Conservation (phyloP, 2,113 vertebrate genomes). For the Colossoma macropomum region DNA sequence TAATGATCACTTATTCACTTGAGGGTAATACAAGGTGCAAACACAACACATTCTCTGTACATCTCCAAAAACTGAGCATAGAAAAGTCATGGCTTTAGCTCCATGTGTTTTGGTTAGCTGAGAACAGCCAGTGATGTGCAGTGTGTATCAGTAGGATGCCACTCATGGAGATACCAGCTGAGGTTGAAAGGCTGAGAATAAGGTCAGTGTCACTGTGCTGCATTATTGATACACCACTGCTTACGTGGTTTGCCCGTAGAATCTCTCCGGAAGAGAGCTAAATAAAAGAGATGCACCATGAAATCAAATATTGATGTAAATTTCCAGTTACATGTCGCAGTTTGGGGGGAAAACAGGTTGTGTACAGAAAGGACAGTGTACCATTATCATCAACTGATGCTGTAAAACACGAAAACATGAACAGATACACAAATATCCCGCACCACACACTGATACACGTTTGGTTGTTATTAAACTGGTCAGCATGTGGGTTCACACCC, state of each 20-base stretch:
- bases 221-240: conserved; percentile 81
- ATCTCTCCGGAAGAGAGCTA: conserved; percentile 59
- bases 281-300: conserved; percentile 68
- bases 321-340: conserved; percentile 70
- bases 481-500: neutral
- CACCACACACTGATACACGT: neutral
- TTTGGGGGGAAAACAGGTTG: conserved; percentile 21
- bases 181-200: conserved; percentile 83
- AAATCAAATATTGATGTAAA: conserved; percentile 78
- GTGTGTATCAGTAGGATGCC: conserved; percentile 70
- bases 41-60: no score
- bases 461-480: no score
- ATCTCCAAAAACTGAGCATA: no score
- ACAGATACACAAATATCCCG: neutral
- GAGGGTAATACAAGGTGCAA: no score
- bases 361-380: conserved; percentile 31
- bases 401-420: conserved; percentile 34
- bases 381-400: conserved; percentile 33
- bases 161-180: conserved; percentile 78
- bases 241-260: conserved; percentile 76
- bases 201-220: conserved; percentile 82
- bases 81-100: neutral
- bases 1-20: no score
- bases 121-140: conserved; percentile 70
- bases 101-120: conserved; percentile 67